Conservation (phyloP, 2,113 vertebrate species). For the Nettapus auritus region DNA sequence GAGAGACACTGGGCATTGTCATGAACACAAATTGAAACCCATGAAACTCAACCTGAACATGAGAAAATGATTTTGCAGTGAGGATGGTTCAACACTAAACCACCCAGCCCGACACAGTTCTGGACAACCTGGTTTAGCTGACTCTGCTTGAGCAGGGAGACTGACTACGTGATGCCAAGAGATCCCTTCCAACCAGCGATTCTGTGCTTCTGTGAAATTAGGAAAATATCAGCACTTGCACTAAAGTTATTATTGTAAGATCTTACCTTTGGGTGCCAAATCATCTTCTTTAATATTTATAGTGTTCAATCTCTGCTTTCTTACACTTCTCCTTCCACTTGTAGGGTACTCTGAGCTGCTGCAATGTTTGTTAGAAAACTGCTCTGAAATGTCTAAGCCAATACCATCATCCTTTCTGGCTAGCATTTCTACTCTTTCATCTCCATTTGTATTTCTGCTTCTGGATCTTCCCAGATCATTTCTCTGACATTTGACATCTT, state of each 20-base stretch:
- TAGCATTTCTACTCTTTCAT: background rate
- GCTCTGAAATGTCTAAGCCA: constrained; percentile 61
- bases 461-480: constrained; percentile 6
- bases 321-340: constrained; percentile 82
- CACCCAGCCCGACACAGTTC: background rate
- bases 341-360: constrained; percentile 66
- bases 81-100: background rate
- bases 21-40: background rate
- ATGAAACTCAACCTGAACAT: background rate
- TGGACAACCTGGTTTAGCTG: background rate
- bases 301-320: constrained; percentile 26
- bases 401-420: background rate
- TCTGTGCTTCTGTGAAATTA: background rate
- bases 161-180: background rate
- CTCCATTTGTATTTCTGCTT: constrained; percentile 38
- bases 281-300: background rate
- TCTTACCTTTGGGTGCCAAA: constrained; percentile 69
- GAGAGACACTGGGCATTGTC: background rate
- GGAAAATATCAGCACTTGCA: background rate
- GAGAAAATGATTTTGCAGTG: background rate
- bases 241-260: background rate
- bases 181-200: background rate
- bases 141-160: background rate
- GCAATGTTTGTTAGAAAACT: background rate
- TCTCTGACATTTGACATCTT: constrained; percentile 60